Base-by-base conservation (phyloP, 1,140 invertebrate species). In the Stenopsyche tienmushanensis region DNA sequence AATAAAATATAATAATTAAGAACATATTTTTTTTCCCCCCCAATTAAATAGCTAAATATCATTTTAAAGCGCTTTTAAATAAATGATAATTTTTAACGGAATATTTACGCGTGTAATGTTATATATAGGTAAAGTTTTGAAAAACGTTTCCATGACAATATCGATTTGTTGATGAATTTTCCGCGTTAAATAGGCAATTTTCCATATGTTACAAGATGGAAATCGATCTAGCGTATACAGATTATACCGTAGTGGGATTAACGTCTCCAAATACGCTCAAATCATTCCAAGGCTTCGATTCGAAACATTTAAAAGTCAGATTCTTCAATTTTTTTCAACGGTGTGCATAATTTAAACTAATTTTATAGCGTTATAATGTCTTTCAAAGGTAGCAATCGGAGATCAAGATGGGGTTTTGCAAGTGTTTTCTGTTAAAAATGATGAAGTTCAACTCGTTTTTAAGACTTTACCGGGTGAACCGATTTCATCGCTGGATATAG, bases 381-480 rank as follows among this genome's bases (percentile, higher is more conserved):
- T n/a, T n/a, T 63, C 24, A 9, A 13, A 70, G 68, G 49, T 70
- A 24, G 68, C 57, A 34, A 45, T 62, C 15, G 68, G 60, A 21
- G 68, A 70, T 55, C 64, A 66, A 60, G 64, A 66, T 64, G 68
- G 68, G 1, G 62, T 70, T 9, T 34, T 70, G 8, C 68, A 70
- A 66, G 64, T 66, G n/a, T 64, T 52, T 54, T 64, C 64, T 1
- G 21, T 59, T 42, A 70, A 70, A 66, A 66, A 70, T 64, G 64
- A 70, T 34, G 68, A 70, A 17, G 60, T 66, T 34, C 64, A 66
- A 59, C 55, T 70, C 8, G 64, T 23, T 26, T 70, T 70, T 25
- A 70, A 70, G 66, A 70, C 68, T 10, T 60, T 70, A 60, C 68
- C 68, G 1, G 62, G 68, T n/a, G 68, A 70, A 49, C 54, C 68